Evolutionary conservation across 1,140 invertebrate genomes (phyloP).

Genomic region (Diorhabda elongata): DNA sequence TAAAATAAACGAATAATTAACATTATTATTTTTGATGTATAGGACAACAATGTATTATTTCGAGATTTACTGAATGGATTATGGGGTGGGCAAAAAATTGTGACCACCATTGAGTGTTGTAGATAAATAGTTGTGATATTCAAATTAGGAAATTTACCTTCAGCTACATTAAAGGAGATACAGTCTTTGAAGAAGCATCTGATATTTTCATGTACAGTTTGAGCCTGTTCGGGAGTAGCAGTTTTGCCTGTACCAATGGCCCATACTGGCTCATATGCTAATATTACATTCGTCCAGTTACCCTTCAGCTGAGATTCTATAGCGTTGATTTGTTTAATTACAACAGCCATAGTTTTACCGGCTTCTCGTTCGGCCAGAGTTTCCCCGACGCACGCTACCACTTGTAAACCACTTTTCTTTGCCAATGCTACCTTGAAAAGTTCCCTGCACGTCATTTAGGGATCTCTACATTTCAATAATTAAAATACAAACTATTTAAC

Average conservation of each 20-base stretch:
- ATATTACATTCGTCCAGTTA: conserved; percentile 85
- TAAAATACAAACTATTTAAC: too few species aligned
- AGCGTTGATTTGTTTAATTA: conserved; percentile 86
- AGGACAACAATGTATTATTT: too few species aligned
- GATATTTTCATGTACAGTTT: conserved; percentile 82
- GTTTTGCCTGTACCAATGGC: conserved; percentile 99
- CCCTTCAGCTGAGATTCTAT: conserved; percentile 73
- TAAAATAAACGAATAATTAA: too few species aligned
- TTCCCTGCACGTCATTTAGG: too few species aligned
- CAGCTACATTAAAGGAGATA: conserved; percentile 72
- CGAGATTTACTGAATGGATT: too few species aligned
- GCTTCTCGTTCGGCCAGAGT: conserved; percentile 92
- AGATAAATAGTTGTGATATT: conserved; percentile 37
- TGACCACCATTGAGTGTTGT: too few species aligned
- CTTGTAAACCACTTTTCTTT: conserved; percentile 77
- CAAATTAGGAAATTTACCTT: conserved; percentile 46
- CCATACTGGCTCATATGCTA: conserved; percentile 99
- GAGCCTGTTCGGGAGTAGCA: conserved; percentile 91
- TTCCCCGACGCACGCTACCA: conserved; percentile 98
- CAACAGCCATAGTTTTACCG: conserved; percentile 93
- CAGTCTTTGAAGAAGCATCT: conserved; percentile 82
- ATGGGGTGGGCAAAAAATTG: too few species aligned
- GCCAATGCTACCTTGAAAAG: too few species aligned
- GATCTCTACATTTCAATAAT: too few species aligned
- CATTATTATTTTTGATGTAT: too few species aligned